Evolutionary conservation across 2,113 vertebrate genomes (phyloP), one percentile per base, ranked within the genome.

Genomic region (Egretta garzetta): DNA sequence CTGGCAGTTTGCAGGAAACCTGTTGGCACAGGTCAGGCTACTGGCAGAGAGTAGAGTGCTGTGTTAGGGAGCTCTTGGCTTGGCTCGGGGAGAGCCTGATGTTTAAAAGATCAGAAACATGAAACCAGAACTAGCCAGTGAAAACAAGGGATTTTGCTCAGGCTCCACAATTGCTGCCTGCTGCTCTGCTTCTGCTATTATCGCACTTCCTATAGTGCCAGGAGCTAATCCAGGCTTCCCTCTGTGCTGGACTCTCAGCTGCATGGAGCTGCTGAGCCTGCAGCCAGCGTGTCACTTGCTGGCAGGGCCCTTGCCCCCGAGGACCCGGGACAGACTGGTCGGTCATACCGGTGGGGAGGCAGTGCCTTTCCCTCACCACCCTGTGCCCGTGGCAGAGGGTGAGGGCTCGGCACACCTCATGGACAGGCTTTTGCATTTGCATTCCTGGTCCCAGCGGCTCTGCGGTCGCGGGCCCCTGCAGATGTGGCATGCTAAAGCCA

Each of bases 71-170:
- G 93, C 95, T 89, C 43, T 55, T 96, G 97, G 93, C 96, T 15
- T 4, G 76, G 95, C 86, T 67, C 2, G 4, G 80, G 86, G 62
- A 94, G 86, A 28, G 94, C 93, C 97, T 97, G 96, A 92, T 96
- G 94, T 95, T 97, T 97, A 94, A 97, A 96, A 96, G 95, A 97
- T 97, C 97, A 97, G 97, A 97, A 97, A 97, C 94, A 95, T 91
- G 97, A 97, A 96, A 97, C 97, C 96, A 97, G 97, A 97, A 96
- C 95, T 96, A 94, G 95, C 95, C 95, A 97, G 97, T 93, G 95
- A 97, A 97, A 97, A 97, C 95, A 96, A 94, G 96, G 86, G 93
- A 81, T 96, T 97, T 97, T 95, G 93, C 95, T 97, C 91, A 52
- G 91, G 88, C 96, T 96, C 93, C 81, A 96, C 96, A 97, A 96